Percentiles rank a stretch among this genome's conserved stretches.
These are phyloP conservation scores for Pseudonaja textilis DNA, from an alignment of 2,113 vertebrate genomes.

Conservation along the genomic window DNA sequence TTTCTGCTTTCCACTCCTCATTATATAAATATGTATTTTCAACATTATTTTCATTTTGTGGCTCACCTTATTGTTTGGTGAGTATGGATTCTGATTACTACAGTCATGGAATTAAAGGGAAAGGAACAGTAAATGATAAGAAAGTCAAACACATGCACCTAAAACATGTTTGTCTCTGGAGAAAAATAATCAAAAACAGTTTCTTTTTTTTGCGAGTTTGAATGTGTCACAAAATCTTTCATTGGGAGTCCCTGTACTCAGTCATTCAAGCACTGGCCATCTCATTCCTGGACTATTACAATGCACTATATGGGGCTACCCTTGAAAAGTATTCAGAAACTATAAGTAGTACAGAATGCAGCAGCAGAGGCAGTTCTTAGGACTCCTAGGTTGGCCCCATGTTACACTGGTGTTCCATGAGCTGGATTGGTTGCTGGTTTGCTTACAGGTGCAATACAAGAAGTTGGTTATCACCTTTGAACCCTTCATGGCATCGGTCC, in stretches of 20 bases:
- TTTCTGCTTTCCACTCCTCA: neutral
- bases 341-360: neutral
- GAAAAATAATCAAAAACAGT: neutral
- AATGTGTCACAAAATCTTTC: neutral
- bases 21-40: slow-evolving; percentile 15
- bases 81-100: slow-evolving; percentile 24
- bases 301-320: neutral
- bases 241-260: neutral
- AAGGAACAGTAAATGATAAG: neutral
- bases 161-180: neutral
- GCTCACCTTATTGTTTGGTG: slow-evolving; percentile 40
- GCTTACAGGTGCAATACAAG: neutral
- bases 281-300: neutral
- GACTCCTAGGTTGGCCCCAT: neutral
- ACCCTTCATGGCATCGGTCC: neutral
- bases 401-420: neutral
- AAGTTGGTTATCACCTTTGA: neutral
- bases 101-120: slow-evolving; percentile 11
- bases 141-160: neutral
- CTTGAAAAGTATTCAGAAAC: neutral
- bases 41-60: neutral
- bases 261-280: neutral
- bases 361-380: neutral
- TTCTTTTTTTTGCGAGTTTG: neutral
- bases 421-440: neutral